Evolutionary conservation across 2,113 vertebrate species (phyloP).

Genomic region (Diglossa brunneiventris): DNA sequence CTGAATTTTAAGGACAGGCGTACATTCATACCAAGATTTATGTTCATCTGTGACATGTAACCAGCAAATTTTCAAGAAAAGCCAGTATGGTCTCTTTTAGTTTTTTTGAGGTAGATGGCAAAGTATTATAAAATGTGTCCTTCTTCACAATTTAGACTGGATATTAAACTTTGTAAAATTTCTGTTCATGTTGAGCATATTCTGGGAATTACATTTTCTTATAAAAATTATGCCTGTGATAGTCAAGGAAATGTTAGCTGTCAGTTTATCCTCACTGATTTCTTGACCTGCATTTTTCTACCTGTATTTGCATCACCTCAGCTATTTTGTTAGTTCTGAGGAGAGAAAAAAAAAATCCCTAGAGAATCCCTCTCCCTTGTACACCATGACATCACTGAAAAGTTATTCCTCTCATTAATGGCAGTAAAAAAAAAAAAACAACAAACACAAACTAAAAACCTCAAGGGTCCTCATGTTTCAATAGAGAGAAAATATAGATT

Average conservation of each 20-base stretch:
- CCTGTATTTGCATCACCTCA: neutral
- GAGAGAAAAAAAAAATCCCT: neutral
- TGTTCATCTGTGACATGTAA: fast-evolving
- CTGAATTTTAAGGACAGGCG: neutral
- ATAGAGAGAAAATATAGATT: neutral
- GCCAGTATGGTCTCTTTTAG: fast-evolving
- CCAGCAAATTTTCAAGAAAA: neutral
- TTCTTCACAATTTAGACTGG: neutral
- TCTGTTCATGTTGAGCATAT: neutral
- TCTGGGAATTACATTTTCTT: neutral
- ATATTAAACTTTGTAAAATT: neutral
- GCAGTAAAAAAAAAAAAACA: neutral
- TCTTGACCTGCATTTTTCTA: neutral
- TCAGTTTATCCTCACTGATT: neutral
- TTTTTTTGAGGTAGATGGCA: neutral
- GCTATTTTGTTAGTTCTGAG: neutral
- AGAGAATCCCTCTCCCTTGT: neutral
- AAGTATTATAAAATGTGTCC: neutral
- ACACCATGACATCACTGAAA: neutral
- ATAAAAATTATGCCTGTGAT: neutral
- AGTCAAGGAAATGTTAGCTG: neutral
- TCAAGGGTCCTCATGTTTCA: neutral
- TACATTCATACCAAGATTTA: neutral
- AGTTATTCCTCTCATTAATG: neutral
- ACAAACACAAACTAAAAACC: neutral